A percentile compares a stretch with the other conserved stretches of the same genome.
These are phyloP conservation scores for Anthopleura xanthogrammica DNA, from an alignment of 92 coral and sea anemone species.

Conservation along the genomic window DNA sequence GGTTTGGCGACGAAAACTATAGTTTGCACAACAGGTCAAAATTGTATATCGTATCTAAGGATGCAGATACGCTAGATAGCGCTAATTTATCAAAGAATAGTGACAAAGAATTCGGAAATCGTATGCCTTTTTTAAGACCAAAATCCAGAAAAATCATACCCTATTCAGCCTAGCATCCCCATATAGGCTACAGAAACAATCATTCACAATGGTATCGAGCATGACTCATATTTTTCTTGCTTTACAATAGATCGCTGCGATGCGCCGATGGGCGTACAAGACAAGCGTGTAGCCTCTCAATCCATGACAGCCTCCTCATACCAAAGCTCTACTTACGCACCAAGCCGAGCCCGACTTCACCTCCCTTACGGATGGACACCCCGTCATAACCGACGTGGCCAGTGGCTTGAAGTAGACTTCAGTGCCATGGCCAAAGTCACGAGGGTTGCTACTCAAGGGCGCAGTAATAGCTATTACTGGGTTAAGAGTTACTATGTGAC, in stretches of 20 bases:
- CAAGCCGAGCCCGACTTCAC: conserved; percentile 52
- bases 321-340: conserved; percentile 47
- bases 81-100: too few relatives aligned
- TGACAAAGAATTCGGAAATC: too few relatives aligned
- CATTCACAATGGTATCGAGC: too few relatives aligned
- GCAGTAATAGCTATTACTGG: conserved; percentile 44
- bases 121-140: too few relatives aligned
- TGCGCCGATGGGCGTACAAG: conserved; percentile 73
- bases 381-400: conserved; percentile 1
- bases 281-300: conserved; percentile 50
- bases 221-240: background rate
- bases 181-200: too few relatives aligned
- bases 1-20: too few relatives aligned
- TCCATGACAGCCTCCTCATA: conserved; percentile 59
- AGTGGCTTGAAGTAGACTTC: conserved; percentile 46
- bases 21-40: too few relatives aligned
- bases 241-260: conserved; percentile 45
- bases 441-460: conserved; percentile 41
- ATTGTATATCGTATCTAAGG: too few relatives aligned
- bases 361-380: conserved; percentile 38
- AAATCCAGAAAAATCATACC: too few relatives aligned
- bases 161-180: too few relatives aligned
- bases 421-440: conserved; percentile 35
- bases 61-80: too few relatives aligned
- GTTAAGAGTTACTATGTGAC: conserved; percentile 38